These are phyloP conservation scores for Pedetes capensis DNA, from an alignment of 2,113 vertebrate species.

Conservation along the genomic window DNA sequence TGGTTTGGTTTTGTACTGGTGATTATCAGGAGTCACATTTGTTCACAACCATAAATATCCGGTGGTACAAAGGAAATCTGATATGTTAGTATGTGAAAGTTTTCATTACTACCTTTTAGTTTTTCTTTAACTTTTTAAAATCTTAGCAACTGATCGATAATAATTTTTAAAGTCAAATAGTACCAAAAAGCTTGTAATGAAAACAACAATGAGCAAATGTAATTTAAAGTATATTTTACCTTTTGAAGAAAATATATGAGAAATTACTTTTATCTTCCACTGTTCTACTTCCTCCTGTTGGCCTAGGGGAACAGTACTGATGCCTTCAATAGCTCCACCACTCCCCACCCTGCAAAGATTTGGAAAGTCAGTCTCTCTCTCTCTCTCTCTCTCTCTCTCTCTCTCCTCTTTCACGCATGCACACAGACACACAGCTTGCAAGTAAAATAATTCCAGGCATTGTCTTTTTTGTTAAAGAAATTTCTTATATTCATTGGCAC, in stretches of 20 bases:
- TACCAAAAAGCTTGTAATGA: constrained; percentile 24
- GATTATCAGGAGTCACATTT: constrained; percentile 15
- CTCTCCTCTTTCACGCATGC: not conserved
- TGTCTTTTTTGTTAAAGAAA: constrained; percentile 30
- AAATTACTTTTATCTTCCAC: not conserved
- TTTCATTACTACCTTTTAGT: not conserved
- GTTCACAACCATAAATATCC: not conserved
- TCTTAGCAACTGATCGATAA: not conserved
- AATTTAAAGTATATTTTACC: constrained; percentile 28
- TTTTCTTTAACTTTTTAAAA: not conserved
- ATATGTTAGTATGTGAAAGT: constrained; percentile 21
- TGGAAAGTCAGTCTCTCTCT: not conserved
- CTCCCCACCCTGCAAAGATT: not conserved
- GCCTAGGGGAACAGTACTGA: too few species aligned
- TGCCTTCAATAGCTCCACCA: not conserved
- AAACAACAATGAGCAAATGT: not conserved
- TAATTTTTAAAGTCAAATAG: constrained; percentile 42
- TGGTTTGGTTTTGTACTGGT: not conserved
- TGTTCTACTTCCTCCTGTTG: not conserved
- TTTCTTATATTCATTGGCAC: not conserved
- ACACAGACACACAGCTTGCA: not conserved
- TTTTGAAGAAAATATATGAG: constrained; percentile 19
- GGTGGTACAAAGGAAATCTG: constrained; percentile 25
- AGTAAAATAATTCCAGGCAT: constrained; percentile 1
- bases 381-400: not conserved